These are phyloP conservation scores for Polyergus mexicanus DNA, from an alignment of 1,140 invertebrate genomes.

Conservation along the genomic window DNA sequence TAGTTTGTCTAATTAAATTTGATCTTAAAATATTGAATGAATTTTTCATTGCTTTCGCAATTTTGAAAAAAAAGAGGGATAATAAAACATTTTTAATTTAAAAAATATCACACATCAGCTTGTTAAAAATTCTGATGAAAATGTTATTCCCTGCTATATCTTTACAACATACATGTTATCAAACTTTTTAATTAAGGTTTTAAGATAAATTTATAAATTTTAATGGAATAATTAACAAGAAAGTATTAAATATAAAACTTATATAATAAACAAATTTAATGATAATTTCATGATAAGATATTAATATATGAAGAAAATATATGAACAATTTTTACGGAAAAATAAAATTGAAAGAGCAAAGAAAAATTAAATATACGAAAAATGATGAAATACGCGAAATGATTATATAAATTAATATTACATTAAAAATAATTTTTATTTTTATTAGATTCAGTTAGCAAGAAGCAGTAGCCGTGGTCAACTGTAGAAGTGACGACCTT, in stretches of 20 bases:
- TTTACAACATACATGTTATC: neutral
- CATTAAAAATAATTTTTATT: neutral
- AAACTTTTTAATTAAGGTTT: neutral
- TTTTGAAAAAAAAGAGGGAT: neutral
- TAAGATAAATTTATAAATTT: neutral
- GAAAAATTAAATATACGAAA: neutral
- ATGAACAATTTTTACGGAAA: neutral
- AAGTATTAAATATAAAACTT: neutral
- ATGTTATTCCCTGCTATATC: neutral
- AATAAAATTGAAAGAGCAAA: neutral
- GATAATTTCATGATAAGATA: neutral
- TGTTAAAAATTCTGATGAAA: constrained; percentile 43
- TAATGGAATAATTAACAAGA: neutral
- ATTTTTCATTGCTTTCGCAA: neutral
- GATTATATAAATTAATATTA: constrained; percentile 5
- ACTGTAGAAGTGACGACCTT: constrained; percentile 59
- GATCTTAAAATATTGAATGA: neutral
- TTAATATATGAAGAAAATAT: neutral
- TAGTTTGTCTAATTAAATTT: neutral
- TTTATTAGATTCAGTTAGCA: neutral
- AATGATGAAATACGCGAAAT: neutral
- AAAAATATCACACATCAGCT: neutral
- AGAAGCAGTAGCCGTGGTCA: constrained; percentile 6
- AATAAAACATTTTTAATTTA: neutral
- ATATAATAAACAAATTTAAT: neutral